Evolutionary conservation across 2,113 vertebrate genomes (phyloP).

Genomic region (Sander lucioperca): DNA sequence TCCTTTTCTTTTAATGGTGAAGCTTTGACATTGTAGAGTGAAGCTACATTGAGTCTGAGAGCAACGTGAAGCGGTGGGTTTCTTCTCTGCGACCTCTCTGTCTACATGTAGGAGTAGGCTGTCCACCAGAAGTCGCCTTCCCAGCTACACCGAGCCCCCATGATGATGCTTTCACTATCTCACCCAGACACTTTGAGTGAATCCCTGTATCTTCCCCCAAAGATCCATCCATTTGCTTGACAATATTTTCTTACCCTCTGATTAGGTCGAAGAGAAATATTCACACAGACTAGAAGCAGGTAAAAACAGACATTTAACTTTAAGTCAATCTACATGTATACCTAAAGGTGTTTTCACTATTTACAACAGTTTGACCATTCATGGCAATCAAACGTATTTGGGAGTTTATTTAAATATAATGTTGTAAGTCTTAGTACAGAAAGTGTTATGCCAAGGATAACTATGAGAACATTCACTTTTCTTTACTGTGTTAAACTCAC

Average conservation of each 20-base stretch:
- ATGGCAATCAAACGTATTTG: background rate
- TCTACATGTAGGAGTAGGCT: slow-evolving; percentile 30
- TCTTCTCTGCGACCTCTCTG: slow-evolving; percentile 59
- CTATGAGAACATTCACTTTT: background rate
- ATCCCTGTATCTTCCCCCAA: background rate
- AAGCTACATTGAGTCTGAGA: slow-evolving; percentile 38
- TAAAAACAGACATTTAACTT: background rate
- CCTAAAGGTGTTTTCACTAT: background rate
- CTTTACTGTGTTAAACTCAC: background rate
- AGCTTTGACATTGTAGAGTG: slow-evolving; percentile 20
- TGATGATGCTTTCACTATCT: slow-evolving; percentile 55
- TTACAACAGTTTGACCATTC: background rate
- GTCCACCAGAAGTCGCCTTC: slow-evolving; percentile 59
- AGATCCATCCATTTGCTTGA: background rate
- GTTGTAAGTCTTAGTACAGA: background rate
- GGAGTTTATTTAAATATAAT: background rate
- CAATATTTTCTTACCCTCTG: background rate
- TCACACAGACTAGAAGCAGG: background rate
- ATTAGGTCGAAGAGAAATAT: background rate
- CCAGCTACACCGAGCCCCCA: slow-evolving; percentile 15
- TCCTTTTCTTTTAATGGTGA: slow-evolving; percentile 21
- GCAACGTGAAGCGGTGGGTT: slow-evolving; percentile 35
- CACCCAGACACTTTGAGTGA: background rate
- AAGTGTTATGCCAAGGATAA: background rate
- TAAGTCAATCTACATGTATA: background rate